Evolutionary conservation across 2,888 invertebrate species (phyloP).

Genomic region (Eupithecia centaureata): DNA sequence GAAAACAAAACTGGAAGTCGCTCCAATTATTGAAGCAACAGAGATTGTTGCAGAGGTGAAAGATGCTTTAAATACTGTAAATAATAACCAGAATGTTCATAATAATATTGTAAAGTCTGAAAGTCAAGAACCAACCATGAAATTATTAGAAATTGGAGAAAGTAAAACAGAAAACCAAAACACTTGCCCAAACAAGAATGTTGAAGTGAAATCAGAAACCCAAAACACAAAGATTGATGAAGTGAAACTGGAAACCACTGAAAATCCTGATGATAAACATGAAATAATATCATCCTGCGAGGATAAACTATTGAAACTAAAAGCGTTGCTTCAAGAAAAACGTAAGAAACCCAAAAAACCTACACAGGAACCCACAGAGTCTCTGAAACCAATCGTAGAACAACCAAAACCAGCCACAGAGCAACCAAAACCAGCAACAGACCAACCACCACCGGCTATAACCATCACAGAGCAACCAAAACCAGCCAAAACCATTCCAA

Average conservation of each 20-base stretch:
- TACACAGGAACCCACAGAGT: conserved; percentile 9
- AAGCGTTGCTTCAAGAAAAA: conserved; percentile 61
- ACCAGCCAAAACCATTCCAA: conserved; percentile 45
- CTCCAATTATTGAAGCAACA: conserved; percentile 40
- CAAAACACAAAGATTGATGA: no score
- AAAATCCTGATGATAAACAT: conserved; percentile 17
- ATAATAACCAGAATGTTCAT: neutral
- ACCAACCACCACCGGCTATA: conserved; percentile 38
- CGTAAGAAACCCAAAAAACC: conserved; percentile 47
- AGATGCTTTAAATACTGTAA: neutral
- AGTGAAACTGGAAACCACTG: neutral
- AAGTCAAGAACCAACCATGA: neutral
- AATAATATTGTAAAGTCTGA: neutral
- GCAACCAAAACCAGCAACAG: neutral
- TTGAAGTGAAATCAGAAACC: neutral
- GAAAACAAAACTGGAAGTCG: conserved; percentile 55
- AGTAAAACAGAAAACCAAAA: neutral
- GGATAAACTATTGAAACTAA: conserved; percentile 69
- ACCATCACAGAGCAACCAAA: conserved; percentile 21
- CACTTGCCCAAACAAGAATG: neutral
- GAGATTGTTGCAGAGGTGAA: conserved; percentile 47
- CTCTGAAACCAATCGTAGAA: neutral
- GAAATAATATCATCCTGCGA: conserved; percentile 62
- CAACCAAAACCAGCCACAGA: neutral
- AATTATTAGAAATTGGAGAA: neutral